A percentile compares a stretch with the other conserved stretches of the same genome.
Conservation (phyloP, 2,113 vertebrate species). For the Carassius auratus region DNA sequence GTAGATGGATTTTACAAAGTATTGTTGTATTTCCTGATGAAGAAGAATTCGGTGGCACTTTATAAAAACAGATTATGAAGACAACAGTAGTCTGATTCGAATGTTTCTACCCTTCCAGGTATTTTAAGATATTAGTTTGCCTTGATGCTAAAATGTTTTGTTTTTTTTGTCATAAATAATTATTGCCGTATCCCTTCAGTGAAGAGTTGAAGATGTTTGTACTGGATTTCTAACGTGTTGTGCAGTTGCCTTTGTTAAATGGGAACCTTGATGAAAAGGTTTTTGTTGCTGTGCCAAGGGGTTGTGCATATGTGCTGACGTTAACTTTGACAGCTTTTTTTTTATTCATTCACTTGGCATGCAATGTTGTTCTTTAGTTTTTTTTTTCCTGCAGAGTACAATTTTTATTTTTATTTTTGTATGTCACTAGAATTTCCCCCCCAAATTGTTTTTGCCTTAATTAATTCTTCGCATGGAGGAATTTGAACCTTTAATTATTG, state of each 20-base stretch:
- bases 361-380: conserved; percentile 43
- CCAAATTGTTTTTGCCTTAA: conserved; percentile 47
- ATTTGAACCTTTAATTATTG: conserved; percentile 38
- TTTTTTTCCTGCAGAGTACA: conserved; percentile 42
- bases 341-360: conserved; percentile 47
- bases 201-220: conserved; percentile 44
- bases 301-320: conserved; percentile 26
- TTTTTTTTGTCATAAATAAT: conserved; percentile 32
- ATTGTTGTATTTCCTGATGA: conserved; percentile 73
- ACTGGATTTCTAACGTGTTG: conserved; percentile 40
- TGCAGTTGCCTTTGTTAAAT: conserved; percentile 48
- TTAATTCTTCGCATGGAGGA: conserved; percentile 43
- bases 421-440: conserved; percentile 35
- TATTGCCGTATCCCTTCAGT: conserved; percentile 29
- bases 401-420: conserved; percentile 49
- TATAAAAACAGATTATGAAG: conserved; percentile 47
- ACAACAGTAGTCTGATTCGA: conserved; percentile 39
- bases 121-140: conserved; percentile 41
- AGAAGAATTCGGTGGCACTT: conserved; percentile 58
- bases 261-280: conserved; percentile 49
- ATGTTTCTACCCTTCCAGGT: conserved; percentile 54
- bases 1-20: conserved; percentile 74
- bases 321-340: not conserved
- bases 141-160: conserved; percentile 29
- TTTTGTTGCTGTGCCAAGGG: conserved; percentile 44